Base-by-base conservation (phyloP, 2,797 vertebrate species). In the Apodemus agrarius region DNA sequence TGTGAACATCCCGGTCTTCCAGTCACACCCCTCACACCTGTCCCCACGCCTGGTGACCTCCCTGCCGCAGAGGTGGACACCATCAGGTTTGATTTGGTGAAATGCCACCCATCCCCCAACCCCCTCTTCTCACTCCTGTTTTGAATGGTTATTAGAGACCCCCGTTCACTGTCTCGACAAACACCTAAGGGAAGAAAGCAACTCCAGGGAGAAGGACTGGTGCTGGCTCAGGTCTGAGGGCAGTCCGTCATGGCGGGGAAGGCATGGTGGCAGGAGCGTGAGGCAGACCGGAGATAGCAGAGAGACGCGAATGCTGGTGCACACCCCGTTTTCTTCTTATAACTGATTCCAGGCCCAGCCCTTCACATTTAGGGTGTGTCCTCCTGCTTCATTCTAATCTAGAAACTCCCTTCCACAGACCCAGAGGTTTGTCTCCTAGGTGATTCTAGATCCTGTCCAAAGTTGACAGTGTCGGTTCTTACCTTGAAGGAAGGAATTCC, bases 31-130 rank as follows among this genome's bases (percentile, higher is more conserved):
- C 54, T 57, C 16, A n/a, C 74, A 54, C 29, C 46, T 63, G 46
- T 57, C 40, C 7, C 24, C 75, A 13, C 63, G 13, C 2, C n/a
- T 92, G 59, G 74, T 83, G 63, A 79, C n/a, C 65, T 2, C 7
- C 12, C 0, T 1, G 21, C 21, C 4, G 11, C 24, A 1, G 13
- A 34, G 31, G 12, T 1, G 2, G 40, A n/a, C 10, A 65, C 43
- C 21, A 26, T 37, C 19, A 19, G 43, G 61, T n/a, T 24, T n/a
- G 61, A 72, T 54, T 37, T 37, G 65, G 13, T 72, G 65, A 86
- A 46, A 61, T 12, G 46, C 40, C 19, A 1, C 67, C 3, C 4
- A 37, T n/a, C 6, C 43, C 67, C 49, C 0, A 0, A n/a, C n/a
- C 43, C 85, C 52, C 80, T 46, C 40, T 89, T 24, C 81, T 91